Conservation (phyloP, 2,888 invertebrate genomes). For the Leptinotarsa juncta region DNA sequence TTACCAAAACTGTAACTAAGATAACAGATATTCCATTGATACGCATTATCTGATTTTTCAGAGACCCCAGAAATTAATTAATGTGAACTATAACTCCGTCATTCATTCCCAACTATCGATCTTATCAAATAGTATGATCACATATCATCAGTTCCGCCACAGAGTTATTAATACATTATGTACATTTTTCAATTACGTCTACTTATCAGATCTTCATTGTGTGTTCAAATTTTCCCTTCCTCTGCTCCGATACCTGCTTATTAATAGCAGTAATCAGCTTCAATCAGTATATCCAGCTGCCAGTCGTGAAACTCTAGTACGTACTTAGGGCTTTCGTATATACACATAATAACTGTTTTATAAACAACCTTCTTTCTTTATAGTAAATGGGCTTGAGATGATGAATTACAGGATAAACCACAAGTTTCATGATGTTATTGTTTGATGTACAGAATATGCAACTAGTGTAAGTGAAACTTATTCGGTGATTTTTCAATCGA, state of each 20-base stretch:
- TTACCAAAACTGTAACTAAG: too few relatives aligned
- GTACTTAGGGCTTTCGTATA: slow-evolving; percentile 51
- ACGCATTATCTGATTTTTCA: too few relatives aligned
- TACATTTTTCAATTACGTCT: slow-evolving; percentile 53
- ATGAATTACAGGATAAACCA: not conserved
- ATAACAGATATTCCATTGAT: too few relatives aligned
- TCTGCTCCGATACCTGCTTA: slow-evolving; percentile 50
- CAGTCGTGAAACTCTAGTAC: slow-evolving; percentile 52
- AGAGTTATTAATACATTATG: slow-evolving; percentile 30
- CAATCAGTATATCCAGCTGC: slow-evolving; percentile 57
- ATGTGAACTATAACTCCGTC: not conserved
- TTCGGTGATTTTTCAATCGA: too few relatives aligned
- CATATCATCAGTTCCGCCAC: not conserved
- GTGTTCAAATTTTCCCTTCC: slow-evolving; percentile 23
- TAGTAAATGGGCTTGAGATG: slow-evolving; percentile 17
- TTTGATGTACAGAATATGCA: too few relatives aligned
- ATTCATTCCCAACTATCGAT: not conserved
- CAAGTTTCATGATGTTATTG: too few relatives aligned
- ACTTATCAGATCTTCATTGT: slow-evolving; percentile 54
- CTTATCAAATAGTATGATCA: not conserved
- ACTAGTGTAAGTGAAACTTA: too few relatives aligned
- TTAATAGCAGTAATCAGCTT: slow-evolving; percentile 57
- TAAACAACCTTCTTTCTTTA: slow-evolving; percentile 36
- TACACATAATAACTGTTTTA: slow-evolving; percentile 50
- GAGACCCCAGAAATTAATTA: not conserved